phyloP scores from a whole-genome alignment of 1,140 invertebrate genomes.

The Drosophila sulfurigaster region DNA sequence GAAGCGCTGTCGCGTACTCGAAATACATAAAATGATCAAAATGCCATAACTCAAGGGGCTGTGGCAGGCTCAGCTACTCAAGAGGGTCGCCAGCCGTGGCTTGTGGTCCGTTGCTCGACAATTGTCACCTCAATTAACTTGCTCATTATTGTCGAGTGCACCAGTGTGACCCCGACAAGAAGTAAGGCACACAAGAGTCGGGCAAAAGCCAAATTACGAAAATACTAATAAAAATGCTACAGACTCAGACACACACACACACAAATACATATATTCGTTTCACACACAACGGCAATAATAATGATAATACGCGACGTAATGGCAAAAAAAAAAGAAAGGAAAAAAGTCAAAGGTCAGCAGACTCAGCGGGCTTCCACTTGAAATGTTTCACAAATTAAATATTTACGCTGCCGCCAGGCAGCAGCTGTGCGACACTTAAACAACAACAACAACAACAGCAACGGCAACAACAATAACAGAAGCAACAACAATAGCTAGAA shows the following conservation, averaged over 20 bases:
- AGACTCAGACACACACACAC: slow-evolving; percentile 4
- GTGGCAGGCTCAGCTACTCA: slow-evolving; percentile 28
- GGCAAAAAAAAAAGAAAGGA: slow-evolving; percentile 45
- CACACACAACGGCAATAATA: slow-evolving; percentile 55
- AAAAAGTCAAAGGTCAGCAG: slow-evolving; percentile 68
- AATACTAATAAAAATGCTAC: slow-evolving; percentile 52
- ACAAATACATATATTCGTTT: background rate
- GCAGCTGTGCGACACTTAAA: slow-evolving; percentile 36
- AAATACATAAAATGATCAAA: slow-evolving; percentile 78
- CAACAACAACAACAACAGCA: slow-evolving; percentile 22
- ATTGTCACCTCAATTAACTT: slow-evolving; percentile 82
- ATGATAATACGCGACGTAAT: slow-evolving; percentile 45
- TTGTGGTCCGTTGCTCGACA: slow-evolving; percentile 35
- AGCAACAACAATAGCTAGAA: slow-evolving; percentile 42
- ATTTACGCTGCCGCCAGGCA: slow-evolving; percentile 69
- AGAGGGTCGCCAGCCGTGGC: slow-evolving; percentile 37
- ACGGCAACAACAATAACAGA: slow-evolving; percentile 33
- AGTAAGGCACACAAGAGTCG: slow-evolving; percentile 19
- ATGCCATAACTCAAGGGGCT: slow-evolving; percentile 66
- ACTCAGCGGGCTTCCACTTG: slow-evolving; percentile 59
- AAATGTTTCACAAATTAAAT: slow-evolving; percentile 79
- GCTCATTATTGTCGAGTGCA: slow-evolving; percentile 73
- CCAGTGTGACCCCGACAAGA: slow-evolving; percentile 22
- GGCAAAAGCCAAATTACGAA: slow-evolving; percentile 48
- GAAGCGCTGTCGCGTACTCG: slow-evolving; percentile 10